Percentiles rank a stretch among this genome's conserved stretches.
Evolutionary conservation across 2,797 vertebrate species (phyloP).

Genomic region (Selene dorsalis): DNA sequence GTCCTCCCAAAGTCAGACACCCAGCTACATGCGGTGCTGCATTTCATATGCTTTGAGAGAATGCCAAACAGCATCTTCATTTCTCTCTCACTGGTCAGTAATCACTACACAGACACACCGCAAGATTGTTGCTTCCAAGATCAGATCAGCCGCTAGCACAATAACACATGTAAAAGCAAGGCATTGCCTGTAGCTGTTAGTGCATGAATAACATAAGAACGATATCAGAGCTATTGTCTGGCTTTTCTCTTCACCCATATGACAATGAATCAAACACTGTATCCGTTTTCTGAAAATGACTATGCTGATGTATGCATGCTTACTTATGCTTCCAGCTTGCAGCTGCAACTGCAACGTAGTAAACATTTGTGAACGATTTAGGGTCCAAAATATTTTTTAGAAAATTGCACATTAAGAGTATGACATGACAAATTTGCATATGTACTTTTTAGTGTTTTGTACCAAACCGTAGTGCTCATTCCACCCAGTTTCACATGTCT

Average conservation of each 20-base stretch:
- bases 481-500: not conserved
- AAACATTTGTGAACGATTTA: not conserved
- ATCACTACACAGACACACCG: conserved; percentile 59
- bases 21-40: conserved; percentile 58
- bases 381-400: not conserved
- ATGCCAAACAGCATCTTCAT: conserved; percentile 69
- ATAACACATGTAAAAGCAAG: conserved; percentile 43
- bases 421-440: not conserved
- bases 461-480: not conserved
- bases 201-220: conserved; percentile 6
- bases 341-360: not conserved
- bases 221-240: conserved; percentile 24
- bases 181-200: conserved; percentile 20
- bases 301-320: not conserved
- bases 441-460: not conserved
- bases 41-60: conserved; percentile 74
- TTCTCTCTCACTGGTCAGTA: conserved; percentile 65
- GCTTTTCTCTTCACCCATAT: not conserved
- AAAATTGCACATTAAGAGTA: not conserved
- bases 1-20: conserved; percentile 72
- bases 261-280: conserved; percentile 13
- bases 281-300: conserved; percentile 28
- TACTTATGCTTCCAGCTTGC: not conserved
- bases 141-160: conserved; percentile 33
- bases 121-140: conserved; percentile 31